phyloP scores from a whole-genome alignment of 2,797 vertebrate genomes.

The Poliocrania exsul region DNA sequence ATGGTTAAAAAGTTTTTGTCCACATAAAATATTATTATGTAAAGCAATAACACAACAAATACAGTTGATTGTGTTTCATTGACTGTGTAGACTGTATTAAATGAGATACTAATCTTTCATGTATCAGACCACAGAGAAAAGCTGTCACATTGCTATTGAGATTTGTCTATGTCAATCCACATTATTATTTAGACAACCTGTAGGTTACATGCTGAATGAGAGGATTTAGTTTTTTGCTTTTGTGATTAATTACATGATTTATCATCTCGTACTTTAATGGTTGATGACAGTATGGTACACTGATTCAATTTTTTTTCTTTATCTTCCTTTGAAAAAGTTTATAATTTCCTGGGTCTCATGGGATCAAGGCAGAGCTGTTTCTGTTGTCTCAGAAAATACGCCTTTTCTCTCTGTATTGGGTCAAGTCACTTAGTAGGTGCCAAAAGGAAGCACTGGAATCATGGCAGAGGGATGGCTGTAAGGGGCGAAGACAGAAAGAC shows the following conservation, averaged over 20 bases:
- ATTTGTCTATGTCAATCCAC: not conserved
- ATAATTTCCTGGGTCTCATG: not conserved
- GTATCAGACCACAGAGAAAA: not conserved
- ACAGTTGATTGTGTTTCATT: not conserved
- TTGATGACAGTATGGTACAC: not conserved
- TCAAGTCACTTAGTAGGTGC: not conserved
- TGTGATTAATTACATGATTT: not conserved
- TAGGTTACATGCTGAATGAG: not conserved
- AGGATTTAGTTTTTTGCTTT: not conserved
- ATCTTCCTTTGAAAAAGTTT: not conserved
- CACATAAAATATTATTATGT: not conserved
- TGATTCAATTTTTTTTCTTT: not conserved
- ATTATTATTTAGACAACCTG: not conserved
- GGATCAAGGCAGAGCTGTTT: not conserved
- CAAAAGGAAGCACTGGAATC: not conserved
- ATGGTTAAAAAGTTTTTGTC: not conserved
- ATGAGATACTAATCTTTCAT: not conserved
- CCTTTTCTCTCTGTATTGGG: not conserved
- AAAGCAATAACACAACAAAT: not conserved
- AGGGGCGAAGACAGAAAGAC: not conserved
- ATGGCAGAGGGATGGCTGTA: not conserved
- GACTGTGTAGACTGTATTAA: not conserved
- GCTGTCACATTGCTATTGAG: not conserved
- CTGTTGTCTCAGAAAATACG: not conserved
- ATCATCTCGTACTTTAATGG: not conserved